phyloP scores from a whole-genome alignment of 92 coral and sea anemone genomes.

The Anthopleura xanthogrammica region DNA sequence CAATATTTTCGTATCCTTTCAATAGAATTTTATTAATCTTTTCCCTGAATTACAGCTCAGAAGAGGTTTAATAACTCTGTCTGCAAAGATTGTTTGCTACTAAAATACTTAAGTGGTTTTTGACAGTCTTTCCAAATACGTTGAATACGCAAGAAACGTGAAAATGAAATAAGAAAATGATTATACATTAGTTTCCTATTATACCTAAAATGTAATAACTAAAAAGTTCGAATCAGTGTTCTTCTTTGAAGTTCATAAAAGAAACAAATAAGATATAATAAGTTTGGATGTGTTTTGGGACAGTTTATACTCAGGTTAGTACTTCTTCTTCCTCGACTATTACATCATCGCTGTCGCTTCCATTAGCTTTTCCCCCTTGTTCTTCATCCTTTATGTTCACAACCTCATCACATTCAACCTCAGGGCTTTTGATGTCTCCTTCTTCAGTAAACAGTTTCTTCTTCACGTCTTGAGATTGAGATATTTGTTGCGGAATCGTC shows the following conservation, averaged over 20 bases:
- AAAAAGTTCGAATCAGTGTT: neutral
- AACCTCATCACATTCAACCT: neutral
- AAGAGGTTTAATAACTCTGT: too few species aligned
- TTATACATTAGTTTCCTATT: neutral
- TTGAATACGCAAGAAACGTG: neutral
- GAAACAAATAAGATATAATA: too few species aligned
- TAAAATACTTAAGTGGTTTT: too few species aligned
- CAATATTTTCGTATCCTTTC: too few species aligned
- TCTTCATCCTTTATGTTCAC: neutral
- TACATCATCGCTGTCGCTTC: neutral
- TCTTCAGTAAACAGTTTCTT: neutral
- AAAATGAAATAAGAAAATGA: neutral
- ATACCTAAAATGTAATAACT: neutral
- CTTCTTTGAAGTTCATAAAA: constrained; percentile 8
- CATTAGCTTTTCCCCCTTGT: neutral
- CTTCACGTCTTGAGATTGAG: neutral
- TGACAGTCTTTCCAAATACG: neutral
- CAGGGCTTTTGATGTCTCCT: neutral
- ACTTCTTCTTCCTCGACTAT: neutral
- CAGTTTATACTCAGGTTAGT: neutral
- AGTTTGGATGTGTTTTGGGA: neutral
- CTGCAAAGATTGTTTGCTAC: too few species aligned
- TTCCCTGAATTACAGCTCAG: too few species aligned
- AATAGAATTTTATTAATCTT: too few species aligned
- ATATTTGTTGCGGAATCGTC: neutral